Percentiles rank a stretch among this genome's conserved stretches.
Evolutionary conservation across 2,113 vertebrate genomes (phyloP).

Genomic region (Boulengeromyrus knoepffleri): DNA sequence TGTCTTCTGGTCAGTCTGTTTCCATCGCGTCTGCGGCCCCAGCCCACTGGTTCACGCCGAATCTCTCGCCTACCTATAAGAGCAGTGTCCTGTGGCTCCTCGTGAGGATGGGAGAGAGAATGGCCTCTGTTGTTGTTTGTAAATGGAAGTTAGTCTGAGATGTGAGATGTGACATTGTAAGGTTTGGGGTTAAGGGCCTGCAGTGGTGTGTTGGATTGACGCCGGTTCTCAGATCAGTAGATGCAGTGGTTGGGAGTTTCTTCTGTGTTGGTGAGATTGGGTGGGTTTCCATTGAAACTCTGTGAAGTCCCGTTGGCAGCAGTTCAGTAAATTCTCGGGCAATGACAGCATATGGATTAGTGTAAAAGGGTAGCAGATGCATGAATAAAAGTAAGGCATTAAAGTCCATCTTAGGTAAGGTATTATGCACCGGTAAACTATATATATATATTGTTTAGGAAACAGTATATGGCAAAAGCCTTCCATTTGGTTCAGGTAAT

Average conservation of each 20-base stretch:
- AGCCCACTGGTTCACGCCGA: background rate
- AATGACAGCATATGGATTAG: background rate
- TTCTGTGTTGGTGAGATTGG: background rate
- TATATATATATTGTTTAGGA: background rate
- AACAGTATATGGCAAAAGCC: background rate
- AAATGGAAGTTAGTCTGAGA: background rate
- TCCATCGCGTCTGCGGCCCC: background rate
- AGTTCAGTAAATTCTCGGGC: background rate
- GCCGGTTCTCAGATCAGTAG: background rate
- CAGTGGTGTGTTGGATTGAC: background rate
- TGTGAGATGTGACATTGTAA: background rate
- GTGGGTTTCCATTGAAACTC: background rate
- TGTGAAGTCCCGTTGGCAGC: background rate
- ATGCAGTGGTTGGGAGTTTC: background rate
- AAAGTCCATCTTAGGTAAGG: background rate
- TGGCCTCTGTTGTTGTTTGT: background rate
- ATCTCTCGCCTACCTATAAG: background rate
- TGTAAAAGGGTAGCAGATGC: background rate
- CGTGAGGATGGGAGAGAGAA: background rate
- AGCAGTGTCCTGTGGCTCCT: background rate
- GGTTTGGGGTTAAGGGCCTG: background rate
- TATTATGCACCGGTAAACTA: background rate
- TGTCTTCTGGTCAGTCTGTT: background rate
- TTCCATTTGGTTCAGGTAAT: background rate
- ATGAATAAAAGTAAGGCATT: background rate